phyloP scores from a whole-genome alignment of 2,113 vertebrate genomes.

The Theristicus caerulescens region DNA sequence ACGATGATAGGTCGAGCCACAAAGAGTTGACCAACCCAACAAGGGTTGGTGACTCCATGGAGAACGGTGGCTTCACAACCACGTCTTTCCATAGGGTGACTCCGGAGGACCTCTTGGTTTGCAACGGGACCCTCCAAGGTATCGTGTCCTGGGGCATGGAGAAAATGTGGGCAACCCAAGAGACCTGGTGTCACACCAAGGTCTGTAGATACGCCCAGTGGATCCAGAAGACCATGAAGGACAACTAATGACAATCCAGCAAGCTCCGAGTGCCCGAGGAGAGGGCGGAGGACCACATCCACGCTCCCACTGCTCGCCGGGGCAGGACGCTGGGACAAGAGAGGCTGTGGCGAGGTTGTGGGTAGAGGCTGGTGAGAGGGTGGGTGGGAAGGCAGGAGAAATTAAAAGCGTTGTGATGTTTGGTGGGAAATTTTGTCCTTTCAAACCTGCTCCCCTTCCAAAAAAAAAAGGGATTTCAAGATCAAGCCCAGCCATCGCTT shows the following conservation, averaged over 20 bases:
- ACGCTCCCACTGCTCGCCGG: fast-evolving
- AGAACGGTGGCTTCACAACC: fast-evolving
- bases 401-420: not conserved
- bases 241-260: not conserved
- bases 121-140: not conserved
- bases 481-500: not conserved
- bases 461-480: not conserved
- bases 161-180: not conserved
- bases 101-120: not conserved
- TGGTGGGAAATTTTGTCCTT: not conserved
- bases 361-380: not conserved
- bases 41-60: not conserved
- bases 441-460: too few species aligned
- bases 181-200: not conserved
- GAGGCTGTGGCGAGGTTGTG: not conserved
- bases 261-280: fast-evolving
- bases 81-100: not conserved
- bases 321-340: not conserved
- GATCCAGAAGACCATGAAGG: not conserved
- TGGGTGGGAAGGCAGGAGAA: not conserved
- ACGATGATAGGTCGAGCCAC: fast-evolving
- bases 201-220: not conserved
- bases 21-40: not conserved
- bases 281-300: not conserved
- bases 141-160: slow-evolving; percentile 26